Evolutionary conservation across 2,888 invertebrate genomes (phyloP), one percentile per base, ranked within the genome.

Genomic region (Acleris emargana): DNA sequence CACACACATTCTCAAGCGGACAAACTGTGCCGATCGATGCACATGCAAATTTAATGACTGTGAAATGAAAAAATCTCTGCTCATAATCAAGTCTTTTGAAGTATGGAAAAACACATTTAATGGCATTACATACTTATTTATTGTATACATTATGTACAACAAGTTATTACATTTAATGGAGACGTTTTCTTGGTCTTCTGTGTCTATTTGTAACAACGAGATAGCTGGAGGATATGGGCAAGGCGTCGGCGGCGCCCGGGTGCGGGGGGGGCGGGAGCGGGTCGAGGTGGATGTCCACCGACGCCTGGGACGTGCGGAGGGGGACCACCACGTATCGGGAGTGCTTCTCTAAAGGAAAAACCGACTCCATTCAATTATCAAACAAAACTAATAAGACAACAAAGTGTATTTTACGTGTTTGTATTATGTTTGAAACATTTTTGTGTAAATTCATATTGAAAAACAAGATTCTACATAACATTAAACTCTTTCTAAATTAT

Each of bases 1-100:
- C 43, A 73, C 71, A 78, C 74, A 81, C 78, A 80, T 78, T 74
- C 67, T 75, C 77, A 83, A 87, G 85, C 83, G 71, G 74, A 71
- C 59, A 66, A 70, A 55, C 53, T 73, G 73, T 76, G 73, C 75
- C 74, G 73, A 77, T 81, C 74, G 73, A 77, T 81, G 74, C 77
- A 76, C 86, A 86, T 86, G 85, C 87, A 84, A 73, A 55, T 62
- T 58, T 64, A 68, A 62, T 67, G 66, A 64, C 20, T n/a, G 61
- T 67, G 52, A 67, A 67, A 54, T 64, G 73, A 73, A 87, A 89
- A 73, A 87, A 89, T 85, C 89, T 89, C 89, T 90, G 89, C 88
- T 88, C 88, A 80, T 73, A 81, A 76, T 54, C 45, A 32, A 28
- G 43, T 43, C 54, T 42, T 50, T 49, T 32, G 17, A 43, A 25